Percentiles rank a stretch among this genome's conserved stretches.
Evolutionary conservation across 2,797 vertebrate genomes (phyloP).

Genomic region (Urophycis tenuis): DNA sequence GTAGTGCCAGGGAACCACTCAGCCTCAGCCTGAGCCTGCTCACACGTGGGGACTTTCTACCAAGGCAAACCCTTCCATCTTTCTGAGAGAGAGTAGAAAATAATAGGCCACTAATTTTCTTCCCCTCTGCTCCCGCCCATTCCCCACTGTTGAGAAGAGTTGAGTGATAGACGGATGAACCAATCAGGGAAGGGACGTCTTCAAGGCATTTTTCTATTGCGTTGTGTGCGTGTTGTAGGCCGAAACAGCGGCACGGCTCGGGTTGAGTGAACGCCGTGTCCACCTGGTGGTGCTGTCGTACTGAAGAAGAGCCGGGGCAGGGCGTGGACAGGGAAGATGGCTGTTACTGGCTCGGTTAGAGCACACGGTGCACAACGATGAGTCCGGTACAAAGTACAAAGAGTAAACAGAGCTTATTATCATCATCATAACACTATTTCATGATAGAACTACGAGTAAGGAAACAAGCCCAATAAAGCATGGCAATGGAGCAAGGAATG

Average conservation of each 20-base stretch:
- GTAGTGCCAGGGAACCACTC: neutral
- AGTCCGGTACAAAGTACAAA: neutral
- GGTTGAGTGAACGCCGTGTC: neutral
- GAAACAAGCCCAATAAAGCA: too few relatives aligned
- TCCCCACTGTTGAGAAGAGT: neutral
- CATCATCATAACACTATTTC: neutral
- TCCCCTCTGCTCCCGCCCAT: neutral
- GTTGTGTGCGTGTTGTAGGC: neutral
- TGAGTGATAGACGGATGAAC: too few relatives aligned
- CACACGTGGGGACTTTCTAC: too few relatives aligned
- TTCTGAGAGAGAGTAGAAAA: too few relatives aligned
- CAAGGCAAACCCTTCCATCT: too few relatives aligned
- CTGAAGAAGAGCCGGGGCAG: conserved; percentile 39
- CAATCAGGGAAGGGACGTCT: too few relatives aligned
- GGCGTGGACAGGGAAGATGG: conserved; percentile 3
- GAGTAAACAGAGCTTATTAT: neutral
- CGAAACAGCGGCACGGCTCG: too few relatives aligned
- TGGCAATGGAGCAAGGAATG: too few relatives aligned
- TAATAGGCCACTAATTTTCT: too few relatives aligned
- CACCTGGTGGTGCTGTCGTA: conserved; percentile 43
- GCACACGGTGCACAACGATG: neutral
- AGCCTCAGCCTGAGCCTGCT: too few relatives aligned
- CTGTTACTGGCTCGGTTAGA: neutral
- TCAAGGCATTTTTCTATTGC: too few relatives aligned
- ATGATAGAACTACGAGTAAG: neutral